Evolutionary conservation across 37 sponge, comb jelly and placozoan genomes (phyloP).

Genomic region (Aplysina aerophoba): DNA sequence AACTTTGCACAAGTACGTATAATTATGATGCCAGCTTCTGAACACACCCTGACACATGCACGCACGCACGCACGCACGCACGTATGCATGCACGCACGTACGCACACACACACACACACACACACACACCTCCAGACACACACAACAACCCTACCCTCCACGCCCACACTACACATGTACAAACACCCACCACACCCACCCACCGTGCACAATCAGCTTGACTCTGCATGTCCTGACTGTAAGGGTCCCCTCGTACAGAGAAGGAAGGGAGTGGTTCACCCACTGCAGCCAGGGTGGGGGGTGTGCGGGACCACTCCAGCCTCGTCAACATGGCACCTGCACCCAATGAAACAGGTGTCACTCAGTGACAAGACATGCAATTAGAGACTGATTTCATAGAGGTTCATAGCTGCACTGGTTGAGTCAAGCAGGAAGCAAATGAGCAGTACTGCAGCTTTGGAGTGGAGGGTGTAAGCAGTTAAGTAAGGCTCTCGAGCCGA

Average conservation of each 20-base stretch:
- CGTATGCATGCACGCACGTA: background rate
- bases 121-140: background rate
- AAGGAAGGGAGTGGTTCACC: slow-evolving; percentile 15
- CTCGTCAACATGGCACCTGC: background rate
- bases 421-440: too few species aligned
- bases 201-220: slow-evolving; percentile 42
- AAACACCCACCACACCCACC: slow-evolving; percentile 12
- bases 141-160: slow-evolving; percentile 12
- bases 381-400: too few species aligned
- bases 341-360: too few species aligned
- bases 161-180: slow-evolving; percentile 22
- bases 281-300: background rate
- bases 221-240: background rate
- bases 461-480: too few species aligned
- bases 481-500: too few species aligned
- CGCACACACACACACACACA: background rate
- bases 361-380: background rate
- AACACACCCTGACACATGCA: too few species aligned
- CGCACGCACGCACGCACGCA: too few species aligned
- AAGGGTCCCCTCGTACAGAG: slow-evolving; percentile 31
- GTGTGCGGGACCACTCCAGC: slow-evolving; percentile 12
- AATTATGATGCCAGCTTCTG: too few species aligned
- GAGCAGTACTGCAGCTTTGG: too few species aligned
- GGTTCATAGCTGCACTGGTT: too few species aligned
- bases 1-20: too few species aligned